Conservation (phyloP, 2,797 vertebrate species). For the Peromyscus attwateri region DNA sequence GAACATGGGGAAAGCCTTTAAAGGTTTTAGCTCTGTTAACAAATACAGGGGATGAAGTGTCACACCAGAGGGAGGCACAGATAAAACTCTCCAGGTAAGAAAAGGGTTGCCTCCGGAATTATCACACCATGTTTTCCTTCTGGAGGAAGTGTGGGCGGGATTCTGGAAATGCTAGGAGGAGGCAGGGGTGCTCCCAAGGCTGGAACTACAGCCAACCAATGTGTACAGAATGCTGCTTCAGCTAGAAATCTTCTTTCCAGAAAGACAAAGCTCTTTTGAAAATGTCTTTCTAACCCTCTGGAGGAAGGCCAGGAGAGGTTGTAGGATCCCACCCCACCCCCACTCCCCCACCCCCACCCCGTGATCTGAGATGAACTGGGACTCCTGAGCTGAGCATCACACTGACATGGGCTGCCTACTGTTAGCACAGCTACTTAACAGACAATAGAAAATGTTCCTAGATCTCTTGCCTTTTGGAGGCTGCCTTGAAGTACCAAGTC, state of each 20-base stretch:
- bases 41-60: background rate
- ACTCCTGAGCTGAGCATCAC: constrained; percentile 60
- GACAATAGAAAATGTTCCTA: constrained; percentile 72
- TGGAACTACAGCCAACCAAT: background rate
- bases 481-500: constrained; percentile 74
- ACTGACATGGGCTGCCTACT: constrained; percentile 73
- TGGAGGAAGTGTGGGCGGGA: background rate
- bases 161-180: background rate
- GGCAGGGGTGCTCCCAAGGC: background rate
- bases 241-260: constrained; percentile 16
- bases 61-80: background rate
- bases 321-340: background rate
- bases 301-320: constrained; percentile 66
- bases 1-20: background rate
- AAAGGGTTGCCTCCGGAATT: background rate
- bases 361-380: background rate
- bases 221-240: background rate
- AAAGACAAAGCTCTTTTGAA: constrained; percentile 55
- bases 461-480: constrained; percentile 64
- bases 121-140: background rate
- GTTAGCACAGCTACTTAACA: constrained; percentile 76
- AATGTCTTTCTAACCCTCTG: constrained; percentile 46
- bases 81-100: background rate
- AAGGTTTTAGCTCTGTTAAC: constrained; percentile 1
- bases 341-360: too few relatives aligned